Evolutionary conservation across 2,113 vertebrate genomes (phyloP).

Genomic region (Patagioenas fasciata): DNA sequence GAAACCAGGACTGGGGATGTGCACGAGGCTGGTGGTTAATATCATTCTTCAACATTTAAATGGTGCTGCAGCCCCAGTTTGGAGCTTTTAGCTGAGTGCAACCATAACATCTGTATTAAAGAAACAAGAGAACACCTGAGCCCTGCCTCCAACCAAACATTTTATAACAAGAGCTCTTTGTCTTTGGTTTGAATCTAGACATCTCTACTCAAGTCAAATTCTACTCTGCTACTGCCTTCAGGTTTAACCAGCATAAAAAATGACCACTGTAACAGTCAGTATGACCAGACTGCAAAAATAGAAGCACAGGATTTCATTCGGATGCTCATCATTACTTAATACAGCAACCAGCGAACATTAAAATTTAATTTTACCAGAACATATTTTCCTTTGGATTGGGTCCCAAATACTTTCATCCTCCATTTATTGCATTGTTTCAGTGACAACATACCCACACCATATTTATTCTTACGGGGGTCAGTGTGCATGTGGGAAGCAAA

Average conservation of each 20-base stretch:
- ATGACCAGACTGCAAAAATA: slow-evolving; percentile 21
- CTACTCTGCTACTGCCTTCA: background rate
- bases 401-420: slow-evolving; percentile 2
- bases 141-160: background rate
- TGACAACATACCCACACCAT: background rate
- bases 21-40: background rate
- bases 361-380: slow-evolving; percentile 22
- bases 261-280: background rate
- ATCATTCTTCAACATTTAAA: background rate
- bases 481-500: background rate
- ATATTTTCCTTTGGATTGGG: background rate
- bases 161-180: background rate
- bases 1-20: background rate
- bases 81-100: rapidly evolving
- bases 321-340: slow-evolving; percentile 31
- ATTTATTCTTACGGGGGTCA: background rate
- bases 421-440: background rate
- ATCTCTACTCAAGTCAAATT: background rate
- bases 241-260: slow-evolving; percentile 33
- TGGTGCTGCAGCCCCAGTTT: background rate
- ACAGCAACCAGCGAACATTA: background rate
- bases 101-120: background rate
- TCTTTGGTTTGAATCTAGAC: background rate
- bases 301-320: background rate
- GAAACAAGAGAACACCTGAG: background rate